Base-by-base conservation (phyloP, 2,888 invertebrate genomes). In the Protula sp. region DNA sequence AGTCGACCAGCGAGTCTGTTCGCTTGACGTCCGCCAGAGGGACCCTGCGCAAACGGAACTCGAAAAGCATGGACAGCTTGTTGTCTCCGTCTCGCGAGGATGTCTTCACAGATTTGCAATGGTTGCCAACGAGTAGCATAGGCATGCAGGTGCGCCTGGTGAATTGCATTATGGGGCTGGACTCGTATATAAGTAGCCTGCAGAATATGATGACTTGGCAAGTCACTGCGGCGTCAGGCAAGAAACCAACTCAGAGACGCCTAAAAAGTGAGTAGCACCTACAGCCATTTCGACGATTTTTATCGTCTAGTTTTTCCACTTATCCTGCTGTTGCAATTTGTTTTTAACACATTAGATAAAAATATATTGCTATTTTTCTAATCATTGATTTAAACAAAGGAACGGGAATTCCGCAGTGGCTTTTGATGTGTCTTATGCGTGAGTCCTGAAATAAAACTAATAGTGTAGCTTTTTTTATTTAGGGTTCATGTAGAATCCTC, bases 131-230 rank as follows among this genome's bases (percentile, higher is more conserved):
- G 19, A 38, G 19, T 45, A 73, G 72, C 63, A 65, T 74, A 28
- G 64, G 69, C 28, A 67, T 72, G 4, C 59, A 76, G 56, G 64
- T 72, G 19, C 68, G 72, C 58, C 69, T 76, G 29, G 70, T 74
- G 1, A 65, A 62, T 19, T 70, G 72, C 3, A 63, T 77, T 31
- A 62, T 73, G 56, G 66, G 67, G 55, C 70, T 76, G 47, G 74
- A 76, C 57, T 71, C 73, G 45, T 72, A 75, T 62, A 66, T 76
- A 26, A 73, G 75, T 47, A 63, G 62, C 24, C 65, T 77, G 19
- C 69, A 73, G 56, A 69, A 67, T 50, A 70, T 70, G 30, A 69
- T 72, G 19, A 65, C 71, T 19, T 75, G 75, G 76, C 73, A 76
- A 63, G 64, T 71, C n/a, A 70, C 69, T 4, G 74, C 72, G 5